These are phyloP conservation scores for Phortica magna DNA, from an alignment of 2,888 invertebrate genomes.

Conservation along the genomic window DNA sequence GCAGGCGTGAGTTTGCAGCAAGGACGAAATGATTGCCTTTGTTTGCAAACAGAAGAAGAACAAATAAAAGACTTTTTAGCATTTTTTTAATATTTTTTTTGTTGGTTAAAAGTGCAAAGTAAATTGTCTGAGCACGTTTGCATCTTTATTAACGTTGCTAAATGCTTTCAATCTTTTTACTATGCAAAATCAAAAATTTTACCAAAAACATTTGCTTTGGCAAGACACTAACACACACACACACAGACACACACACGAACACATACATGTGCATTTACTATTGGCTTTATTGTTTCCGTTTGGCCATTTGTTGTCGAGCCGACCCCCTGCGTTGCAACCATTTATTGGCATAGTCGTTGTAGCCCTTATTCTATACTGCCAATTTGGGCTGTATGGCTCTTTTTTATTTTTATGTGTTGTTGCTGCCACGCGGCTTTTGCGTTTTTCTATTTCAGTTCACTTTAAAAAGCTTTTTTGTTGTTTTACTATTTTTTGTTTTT, in stretches of 20 bases:
- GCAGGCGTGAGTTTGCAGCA: neutral
- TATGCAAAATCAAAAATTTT: slow-evolving; percentile 46
- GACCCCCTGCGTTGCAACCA: neutral
- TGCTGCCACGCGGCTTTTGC: slow-evolving; percentile 31
- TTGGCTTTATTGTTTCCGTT: slow-evolving; percentile 15
- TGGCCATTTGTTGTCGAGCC: slow-evolving; percentile 22
- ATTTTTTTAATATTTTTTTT: too few species aligned
- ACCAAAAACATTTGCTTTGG: slow-evolving; percentile 9
- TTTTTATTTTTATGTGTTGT: neutral
- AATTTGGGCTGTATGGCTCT: neutral
- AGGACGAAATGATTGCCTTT: too few species aligned
- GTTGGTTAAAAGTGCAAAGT: too few species aligned
- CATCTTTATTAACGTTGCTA: too few species aligned
- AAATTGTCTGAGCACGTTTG: too few species aligned
- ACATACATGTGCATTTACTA: neutral
- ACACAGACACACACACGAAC: neutral
- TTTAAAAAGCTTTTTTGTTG: slow-evolving; percentile 35
- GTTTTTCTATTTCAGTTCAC: slow-evolving; percentile 61
- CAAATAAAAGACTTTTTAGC: too few species aligned
- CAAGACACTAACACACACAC: neutral
- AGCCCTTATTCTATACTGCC: neutral
- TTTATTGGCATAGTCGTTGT: slow-evolving; percentile 2
- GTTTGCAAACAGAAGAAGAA: too few species aligned
- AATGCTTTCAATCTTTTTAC: slow-evolving; percentile 38
- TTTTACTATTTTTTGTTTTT: neutral